Evolutionary conservation across 2,888 invertebrate genomes (phyloP), one percentile per base, ranked within the genome.

Genomic region (Acronicta alni): DNA sequence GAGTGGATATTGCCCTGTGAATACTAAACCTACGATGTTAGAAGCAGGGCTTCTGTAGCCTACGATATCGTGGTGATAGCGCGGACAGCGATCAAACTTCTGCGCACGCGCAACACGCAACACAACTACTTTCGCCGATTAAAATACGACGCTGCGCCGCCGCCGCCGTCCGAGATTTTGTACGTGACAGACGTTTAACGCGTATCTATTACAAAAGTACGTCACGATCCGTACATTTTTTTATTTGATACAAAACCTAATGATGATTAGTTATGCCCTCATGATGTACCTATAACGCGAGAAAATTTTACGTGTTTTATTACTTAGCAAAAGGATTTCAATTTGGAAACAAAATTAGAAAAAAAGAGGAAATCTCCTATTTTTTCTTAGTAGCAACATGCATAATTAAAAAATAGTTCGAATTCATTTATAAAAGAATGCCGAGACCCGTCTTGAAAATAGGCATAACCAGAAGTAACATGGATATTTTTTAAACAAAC

Each of bases 81-180:
- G 45, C 72, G 53, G 53, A 42, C 76, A 75, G 77, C 79, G 82
- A 85, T 86, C 84, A 82, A 83, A 84, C 81, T 83, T 81, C 83
- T 76, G 80, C 83, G 85, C 89, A 86, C 85, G 88, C 87, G 89
- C 87, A 84, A 80, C 89, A 89, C 89, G 87, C 88, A 87, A 89
- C 86, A 84, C 88, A 86, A 88, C 87, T 87, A 91, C 93, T 92
- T 93, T 93, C 93, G 89, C 92, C 91, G 90, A 89, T 91, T 89
- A 88, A 85, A 89, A 88, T 83, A 84, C 84, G 75, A 80, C 35
- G 35, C 14, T 80, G 82, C 73, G 35, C 14, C 80, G 82, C 72
- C 73, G 35, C 14, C 80, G 82, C 72, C 77, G 82, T 77, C 74
- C 78, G 74, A 88, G 84, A 87, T 85, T 81, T 78, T 71, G 80